phyloP scores from a whole-genome alignment of 1,140 invertebrate species.

The Diorhabda carinulata region DNA sequence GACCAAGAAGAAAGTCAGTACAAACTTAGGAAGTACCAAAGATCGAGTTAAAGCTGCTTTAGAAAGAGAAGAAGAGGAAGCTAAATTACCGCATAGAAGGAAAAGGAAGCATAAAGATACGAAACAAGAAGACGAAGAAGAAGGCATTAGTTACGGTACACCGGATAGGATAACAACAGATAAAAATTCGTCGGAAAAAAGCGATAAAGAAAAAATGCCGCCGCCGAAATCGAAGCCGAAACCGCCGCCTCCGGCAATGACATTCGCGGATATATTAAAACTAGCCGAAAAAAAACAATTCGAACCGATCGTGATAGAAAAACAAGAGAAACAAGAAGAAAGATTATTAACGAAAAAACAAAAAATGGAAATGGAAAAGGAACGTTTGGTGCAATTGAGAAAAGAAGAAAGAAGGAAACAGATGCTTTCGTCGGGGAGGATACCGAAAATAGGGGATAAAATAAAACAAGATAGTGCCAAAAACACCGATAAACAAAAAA shows the following conservation, averaged over 20 bases:
- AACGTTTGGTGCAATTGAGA: conserved; percentile 53
- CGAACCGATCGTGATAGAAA: conserved; percentile 65
- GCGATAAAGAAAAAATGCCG: conserved; percentile 36
- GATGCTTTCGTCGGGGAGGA: conserved; percentile 32
- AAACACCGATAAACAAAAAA: neutral
- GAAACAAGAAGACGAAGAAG: conserved; percentile 36
- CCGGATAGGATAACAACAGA: conserved; percentile 14
- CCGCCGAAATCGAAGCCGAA: conserved; percentile 52
- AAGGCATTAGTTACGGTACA: conserved; percentile 33
- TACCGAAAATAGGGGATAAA: conserved; percentile 16
- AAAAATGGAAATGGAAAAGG: conserved; percentile 64
- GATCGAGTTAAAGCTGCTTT: conserved; percentile 73
- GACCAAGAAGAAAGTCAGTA: conserved; percentile 44
- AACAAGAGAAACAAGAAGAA: conserved; percentile 61
- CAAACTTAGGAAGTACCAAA: conserved; percentile 60
- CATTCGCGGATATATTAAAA: conserved; percentile 67
- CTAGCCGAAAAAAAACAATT: conserved; percentile 78
- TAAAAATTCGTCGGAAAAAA: conserved; percentile 1
- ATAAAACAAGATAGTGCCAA: conserved; percentile 3
- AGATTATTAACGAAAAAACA: conserved; percentile 76
- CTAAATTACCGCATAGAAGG: conserved; percentile 61
- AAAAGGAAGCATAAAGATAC: conserved; percentile 55
- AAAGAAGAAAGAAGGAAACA: conserved; percentile 52
- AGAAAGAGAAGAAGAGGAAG: conserved; percentile 67
- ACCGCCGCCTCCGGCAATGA: conserved; percentile 64